A percentile compares a stretch with the other conserved stretches of the same genome.
These are phyloP conservation scores for Drosophila formosana DNA, from an alignment of 2,888 invertebrate genomes.

Conservation along the genomic window DNA sequence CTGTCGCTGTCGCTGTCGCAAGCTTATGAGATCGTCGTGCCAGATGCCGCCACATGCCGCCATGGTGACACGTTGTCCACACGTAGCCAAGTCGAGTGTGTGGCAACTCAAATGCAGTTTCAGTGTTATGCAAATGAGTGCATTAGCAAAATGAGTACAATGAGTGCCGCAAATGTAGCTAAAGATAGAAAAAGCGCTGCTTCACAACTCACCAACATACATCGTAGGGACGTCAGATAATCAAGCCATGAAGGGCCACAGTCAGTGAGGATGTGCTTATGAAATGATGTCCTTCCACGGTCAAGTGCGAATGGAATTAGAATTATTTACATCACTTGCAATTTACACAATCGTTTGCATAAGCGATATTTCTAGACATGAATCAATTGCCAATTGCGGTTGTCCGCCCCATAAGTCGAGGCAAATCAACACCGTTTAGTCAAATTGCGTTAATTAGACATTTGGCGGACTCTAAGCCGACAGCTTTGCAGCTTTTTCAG, in stretches of 20 bases:
- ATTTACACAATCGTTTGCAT: conserved; percentile 64
- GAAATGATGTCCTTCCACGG: conserved; percentile 22
- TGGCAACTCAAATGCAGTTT: conserved; percentile 64
- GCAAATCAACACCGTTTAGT: conserved; percentile 39
- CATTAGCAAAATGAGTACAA: conserved; percentile 54
- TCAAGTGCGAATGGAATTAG: conserved; percentile 47
- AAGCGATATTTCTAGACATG: conserved; percentile 48
- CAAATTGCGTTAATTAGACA: conserved; percentile 44
- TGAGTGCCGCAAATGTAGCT: conserved; percentile 36
- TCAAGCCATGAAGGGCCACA: background rate
- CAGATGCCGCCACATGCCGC: conserved; percentile 8
- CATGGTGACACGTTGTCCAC: conserved; percentile 42
- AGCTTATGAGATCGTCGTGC: conserved; percentile 41
- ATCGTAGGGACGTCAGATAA: conserved; percentile 5
- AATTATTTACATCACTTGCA: conserved; percentile 35
- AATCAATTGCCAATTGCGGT: conserved; percentile 35
- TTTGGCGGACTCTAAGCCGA: conserved; percentile 5
- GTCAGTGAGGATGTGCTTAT: conserved; percentile 30
- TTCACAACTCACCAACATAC: background rate
- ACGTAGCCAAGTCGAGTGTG: conserved; percentile 23
- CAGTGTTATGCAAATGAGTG: conserved; percentile 72
- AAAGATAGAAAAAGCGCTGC: conserved; percentile 28
- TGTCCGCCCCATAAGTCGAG: conserved; percentile 42
- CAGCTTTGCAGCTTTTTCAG: conserved; percentile 6
- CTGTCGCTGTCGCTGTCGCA: conserved; percentile 14